phyloP scores from a whole-genome alignment of 2,797 vertebrate genomes.

The Anolis apletophallus region DNA sequence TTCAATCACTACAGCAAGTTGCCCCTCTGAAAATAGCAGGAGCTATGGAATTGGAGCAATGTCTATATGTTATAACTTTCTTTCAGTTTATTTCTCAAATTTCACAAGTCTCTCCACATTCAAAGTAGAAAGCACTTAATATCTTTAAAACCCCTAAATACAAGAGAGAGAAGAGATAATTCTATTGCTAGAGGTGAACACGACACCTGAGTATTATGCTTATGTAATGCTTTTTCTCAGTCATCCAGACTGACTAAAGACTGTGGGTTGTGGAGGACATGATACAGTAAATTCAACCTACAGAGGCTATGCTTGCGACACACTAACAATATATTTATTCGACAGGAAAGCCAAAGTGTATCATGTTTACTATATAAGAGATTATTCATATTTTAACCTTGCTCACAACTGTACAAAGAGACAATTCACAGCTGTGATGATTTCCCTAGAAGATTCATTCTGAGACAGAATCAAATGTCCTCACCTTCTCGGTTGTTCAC shows the following conservation, averaged over 20 bases:
- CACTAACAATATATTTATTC: background rate
- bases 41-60: background rate
- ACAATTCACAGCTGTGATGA: conserved; percentile 14
- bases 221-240: background rate
- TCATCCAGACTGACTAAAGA: background rate
- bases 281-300: background rate
- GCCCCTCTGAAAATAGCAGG: background rate
- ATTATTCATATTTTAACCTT: background rate
- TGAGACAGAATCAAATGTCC: background rate
- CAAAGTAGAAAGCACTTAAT: background rate
- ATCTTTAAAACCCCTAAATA: background rate
- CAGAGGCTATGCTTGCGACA: background rate
- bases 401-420: background rate
- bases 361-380: background rate
- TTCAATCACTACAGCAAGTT: too few relatives aligned
- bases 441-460: background rate
- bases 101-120: background rate
- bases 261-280: background rate
- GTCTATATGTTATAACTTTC: background rate
- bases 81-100: background rate
- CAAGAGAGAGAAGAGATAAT: background rate
- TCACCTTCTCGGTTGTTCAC: background rate
- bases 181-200: background rate
- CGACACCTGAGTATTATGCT: background rate
- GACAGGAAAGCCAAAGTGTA: background rate